Evolutionary conservation across 2,888 invertebrate species (phyloP), one percentile per base, ranked within the genome.

Genomic region (Chymomyza procnemis): DNA sequence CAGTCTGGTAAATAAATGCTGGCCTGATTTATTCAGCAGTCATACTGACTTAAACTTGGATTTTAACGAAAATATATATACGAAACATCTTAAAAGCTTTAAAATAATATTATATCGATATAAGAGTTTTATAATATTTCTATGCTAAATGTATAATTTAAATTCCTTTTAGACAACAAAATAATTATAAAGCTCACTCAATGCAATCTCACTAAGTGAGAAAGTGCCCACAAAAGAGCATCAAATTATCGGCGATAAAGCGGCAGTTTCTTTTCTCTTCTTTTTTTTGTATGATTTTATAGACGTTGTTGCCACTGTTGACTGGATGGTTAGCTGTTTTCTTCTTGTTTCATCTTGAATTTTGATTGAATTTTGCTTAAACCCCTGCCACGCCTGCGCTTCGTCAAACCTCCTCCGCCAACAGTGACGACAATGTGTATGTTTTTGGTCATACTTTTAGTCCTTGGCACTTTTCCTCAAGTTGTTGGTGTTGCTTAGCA

Each of bases 321-420:
- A 12, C 34, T 41, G 34, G 34, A 2, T 26, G 34, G 34, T 12
- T 12, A 12, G 34, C 34, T 12, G 34, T 41, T 12, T 41, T 2
- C 34, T 41, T 41, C 34, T 41, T 41, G 50, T 12, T 50, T 50
- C 50, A 50, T 64, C 71, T 46, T 59, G 70, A 70, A 64, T 69
- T 69, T 70, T 70, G 64, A 69, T 69, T 69, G 70, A 64, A 22
- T 59, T 59, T 46, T 46, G 21, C 59, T 46, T 19, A 5, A 46
- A n/a, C 21, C 22, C 26, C 26, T 21, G 34, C 3, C 34, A 41
- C 34, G 34, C 34, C 34, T 9, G 12, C 34, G 26, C 26, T 26
- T 26, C 26, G 8, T 6, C 26, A 4, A 6, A 26, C 26, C 26
- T 3, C 26, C 26, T 26, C 26, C 26, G 6, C 26, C n/a, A n/a